These are phyloP conservation scores for Amphiprion ocellaris DNA, from an alignment of 2,113 vertebrate species.

Conservation along the genomic window DNA sequence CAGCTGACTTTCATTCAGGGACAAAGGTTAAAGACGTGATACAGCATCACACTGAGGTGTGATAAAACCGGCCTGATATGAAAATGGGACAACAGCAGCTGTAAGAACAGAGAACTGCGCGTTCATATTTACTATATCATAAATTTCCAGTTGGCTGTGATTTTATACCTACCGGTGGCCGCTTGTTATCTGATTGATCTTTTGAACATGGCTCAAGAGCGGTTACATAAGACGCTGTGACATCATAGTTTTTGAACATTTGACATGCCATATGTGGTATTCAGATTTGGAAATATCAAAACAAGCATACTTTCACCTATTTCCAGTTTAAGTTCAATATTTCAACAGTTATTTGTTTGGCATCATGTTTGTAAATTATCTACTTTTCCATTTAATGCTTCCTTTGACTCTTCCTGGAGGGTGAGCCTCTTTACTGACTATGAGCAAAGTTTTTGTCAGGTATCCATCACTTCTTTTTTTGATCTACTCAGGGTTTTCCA, in stretches of 20 bases:
- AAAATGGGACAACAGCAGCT: slow-evolving; percentile 13
- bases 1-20: not conserved
- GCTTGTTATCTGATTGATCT: slow-evolving; percentile 26
- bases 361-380: not conserved
- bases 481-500: not conserved
- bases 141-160: slow-evolving; percentile 29
- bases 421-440: not conserved
- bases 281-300: too few species aligned
- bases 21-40: slow-evolving; percentile 19
- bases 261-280: not conserved
- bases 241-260: slow-evolving; percentile 28
- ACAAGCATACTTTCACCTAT: too few species aligned
- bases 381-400: not conserved
- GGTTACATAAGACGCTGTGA: slow-evolving; percentile 52
- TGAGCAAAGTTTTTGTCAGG: not conserved
- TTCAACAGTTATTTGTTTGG: not conserved
- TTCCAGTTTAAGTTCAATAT: too few species aligned
- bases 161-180: not conserved
- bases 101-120: not conserved
- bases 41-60: not conserved
- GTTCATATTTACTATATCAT: slow-evolving; percentile 27
- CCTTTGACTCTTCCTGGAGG: too few species aligned
- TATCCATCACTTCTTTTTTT: not conserved
- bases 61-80: slow-evolving; percentile 17
- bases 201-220: slow-evolving; percentile 43